These are phyloP conservation scores for Rhyacophila brunnea DNA, from an alignment of 1,140 invertebrate genomes.

Conservation along the genomic window DNA sequence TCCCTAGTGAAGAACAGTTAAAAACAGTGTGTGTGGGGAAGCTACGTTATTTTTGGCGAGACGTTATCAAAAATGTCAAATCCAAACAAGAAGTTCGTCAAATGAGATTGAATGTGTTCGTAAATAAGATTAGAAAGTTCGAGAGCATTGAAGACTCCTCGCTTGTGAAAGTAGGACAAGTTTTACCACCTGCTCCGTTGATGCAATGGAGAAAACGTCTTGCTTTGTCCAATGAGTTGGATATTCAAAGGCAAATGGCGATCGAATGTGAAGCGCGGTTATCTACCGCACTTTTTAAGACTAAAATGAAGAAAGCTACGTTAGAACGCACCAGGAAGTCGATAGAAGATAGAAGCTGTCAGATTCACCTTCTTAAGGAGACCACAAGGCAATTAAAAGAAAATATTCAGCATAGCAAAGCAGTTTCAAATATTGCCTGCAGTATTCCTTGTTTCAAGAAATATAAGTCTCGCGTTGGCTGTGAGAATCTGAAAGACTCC, in stretches of 20 bases:
- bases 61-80: slow-evolving; percentile 12
- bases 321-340: neutral
- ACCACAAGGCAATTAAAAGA: slow-evolving; percentile 5
- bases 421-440: neutral
- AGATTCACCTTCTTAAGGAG: slow-evolving; percentile 17
- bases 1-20: slow-evolving; percentile 17
- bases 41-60: slow-evolving; percentile 16
- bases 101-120: slow-evolving; percentile 17
- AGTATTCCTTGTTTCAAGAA: slow-evolving; percentile 17
- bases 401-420: slow-evolving; percentile 11
- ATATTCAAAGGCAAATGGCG: neutral
- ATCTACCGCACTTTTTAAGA: neutral
- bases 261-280: neutral
- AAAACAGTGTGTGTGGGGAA: slow-evolving; percentile 17
- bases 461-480: neutral
- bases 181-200: slow-evolving; percentile 10
- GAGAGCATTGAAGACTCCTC: slow-evolving; percentile 14
- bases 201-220: neutral
- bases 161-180: slow-evolving; percentile 9
- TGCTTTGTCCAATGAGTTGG: neutral
- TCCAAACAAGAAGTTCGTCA: slow-evolving; percentile 11
- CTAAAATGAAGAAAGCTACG: slow-evolving; percentile 5
- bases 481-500: no score
- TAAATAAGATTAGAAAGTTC: slow-evolving; percentile 5
- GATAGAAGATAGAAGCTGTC: neutral